Conservation (phyloP, 2,888 invertebrate species). For the Drosophila colorata region DNA sequence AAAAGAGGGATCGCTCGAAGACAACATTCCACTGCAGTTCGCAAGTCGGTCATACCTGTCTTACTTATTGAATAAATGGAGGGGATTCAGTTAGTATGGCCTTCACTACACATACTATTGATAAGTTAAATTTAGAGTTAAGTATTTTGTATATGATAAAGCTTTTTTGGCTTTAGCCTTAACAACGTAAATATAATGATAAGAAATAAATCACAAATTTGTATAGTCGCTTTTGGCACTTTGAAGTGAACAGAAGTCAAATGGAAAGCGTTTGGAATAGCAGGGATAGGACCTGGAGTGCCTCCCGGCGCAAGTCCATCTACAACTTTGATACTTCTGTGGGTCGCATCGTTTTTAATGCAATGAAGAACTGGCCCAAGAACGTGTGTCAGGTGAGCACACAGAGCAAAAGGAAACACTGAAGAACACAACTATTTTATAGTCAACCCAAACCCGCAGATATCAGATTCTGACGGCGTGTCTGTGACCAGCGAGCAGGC, state of each 20-base stretch:
- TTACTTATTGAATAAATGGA: too few species aligned
- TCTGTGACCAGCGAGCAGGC: conserved; percentile 58
- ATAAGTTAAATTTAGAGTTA: conserved; percentile 13
- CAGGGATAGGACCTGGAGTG: conserved; percentile 42
- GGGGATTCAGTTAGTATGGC: background rate
- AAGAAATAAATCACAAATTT: conserved; percentile 12
- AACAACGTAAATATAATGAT: background rate
- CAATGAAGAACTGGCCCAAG: conserved; percentile 46
- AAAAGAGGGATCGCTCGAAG: too few species aligned
- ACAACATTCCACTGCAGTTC: too few species aligned
- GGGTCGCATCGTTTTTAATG: conserved; percentile 40
- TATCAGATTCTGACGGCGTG: conserved; percentile 58
- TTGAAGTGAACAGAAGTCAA: conserved; percentile 1
- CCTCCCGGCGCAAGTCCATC: conserved; percentile 5
- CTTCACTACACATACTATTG: background rate
- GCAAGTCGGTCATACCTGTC: too few species aligned
- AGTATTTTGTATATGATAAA: conserved; percentile 19
- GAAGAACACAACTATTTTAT: background rate
- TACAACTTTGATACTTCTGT: conserved; percentile 38
- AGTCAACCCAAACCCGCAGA: conserved; percentile 36
- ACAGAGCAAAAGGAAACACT: too few species aligned
- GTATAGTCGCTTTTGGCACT: conserved; percentile 11
- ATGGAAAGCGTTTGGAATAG: conserved; percentile 16
- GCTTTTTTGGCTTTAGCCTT: background rate
- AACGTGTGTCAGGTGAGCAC: conserved; percentile 50